A percentile compares a stretch with the other conserved stretches of the same genome.
Conservation (phyloP, 2,113 vertebrate species). For the Hemibagrus wyckioides region DNA sequence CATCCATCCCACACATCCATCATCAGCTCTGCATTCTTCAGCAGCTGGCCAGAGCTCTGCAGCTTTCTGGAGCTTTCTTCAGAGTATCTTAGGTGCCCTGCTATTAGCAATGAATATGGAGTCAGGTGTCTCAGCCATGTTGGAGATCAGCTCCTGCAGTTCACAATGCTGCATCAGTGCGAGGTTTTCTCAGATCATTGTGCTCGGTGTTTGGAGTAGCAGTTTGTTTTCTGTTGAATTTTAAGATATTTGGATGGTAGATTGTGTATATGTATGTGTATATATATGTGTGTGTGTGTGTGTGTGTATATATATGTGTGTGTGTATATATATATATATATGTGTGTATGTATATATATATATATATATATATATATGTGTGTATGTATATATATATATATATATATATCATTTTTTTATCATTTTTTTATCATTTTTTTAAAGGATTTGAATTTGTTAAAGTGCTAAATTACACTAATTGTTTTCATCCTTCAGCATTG, state of each 20-base stretch:
- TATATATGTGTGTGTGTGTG: too few species aligned
- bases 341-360: too few species aligned
- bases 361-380: too few species aligned
- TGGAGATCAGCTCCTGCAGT: background rate
- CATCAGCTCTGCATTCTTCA: conserved; percentile 60
- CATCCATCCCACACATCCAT: conserved; percentile 68
- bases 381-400: too few species aligned
- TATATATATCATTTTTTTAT: too few species aligned
- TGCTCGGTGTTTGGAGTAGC: background rate
- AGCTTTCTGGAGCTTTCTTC: conserved; percentile 3
- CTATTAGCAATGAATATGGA: conserved; percentile 1
- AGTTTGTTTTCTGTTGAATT: background rate
- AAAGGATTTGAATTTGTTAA: background rate
- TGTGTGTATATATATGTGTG: too few species aligned
- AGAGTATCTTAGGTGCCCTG: background rate
- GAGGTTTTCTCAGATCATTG: background rate
- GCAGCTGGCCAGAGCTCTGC: conserved; percentile 32
- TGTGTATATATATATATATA: too few species aligned
- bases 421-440: too few species aligned
- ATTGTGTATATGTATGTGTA: too few species aligned
- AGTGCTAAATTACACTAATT: background rate
- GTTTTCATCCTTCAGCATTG: background rate
- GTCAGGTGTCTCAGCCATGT: conserved; percentile 1
- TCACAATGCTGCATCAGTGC: background rate
- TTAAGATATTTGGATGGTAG: background rate